A percentile compares a stretch with the other conserved stretches of the same genome.
These are phyloP conservation scores for Phaedon cochleariae DNA, from an alignment of 2,888 invertebrate genomes.

Conservation along the genomic window DNA sequence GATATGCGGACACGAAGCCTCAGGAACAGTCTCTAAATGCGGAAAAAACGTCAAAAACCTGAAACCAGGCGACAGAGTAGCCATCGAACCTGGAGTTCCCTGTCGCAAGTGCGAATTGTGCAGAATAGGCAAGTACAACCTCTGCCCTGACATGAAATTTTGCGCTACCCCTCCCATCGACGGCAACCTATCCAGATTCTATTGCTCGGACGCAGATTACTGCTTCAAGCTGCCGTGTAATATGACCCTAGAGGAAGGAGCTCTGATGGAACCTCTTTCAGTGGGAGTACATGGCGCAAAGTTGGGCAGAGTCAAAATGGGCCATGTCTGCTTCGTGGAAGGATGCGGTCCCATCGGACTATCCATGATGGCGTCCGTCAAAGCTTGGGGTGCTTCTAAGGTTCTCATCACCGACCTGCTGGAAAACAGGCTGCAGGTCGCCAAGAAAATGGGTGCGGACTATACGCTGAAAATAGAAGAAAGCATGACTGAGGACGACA, in stretches of 20 bases:
- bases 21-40: slow-evolving; percentile 79
- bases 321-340: slow-evolving; percentile 75
- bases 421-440: slow-evolving; percentile 69
- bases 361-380: slow-evolving; percentile 79
- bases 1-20: slow-evolving; percentile 90
- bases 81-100: slow-evolving; percentile 91
- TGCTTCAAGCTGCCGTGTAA: slow-evolving; percentile 90
- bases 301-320: slow-evolving; percentile 78
- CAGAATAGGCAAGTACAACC: slow-evolving; percentile 88
- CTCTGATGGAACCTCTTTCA: slow-evolving; percentile 89
- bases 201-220: slow-evolving; percentile 89
- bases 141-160: slow-evolving; percentile 87
- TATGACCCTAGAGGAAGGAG: slow-evolving; percentile 91
- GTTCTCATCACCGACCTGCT: slow-evolving; percentile 76
- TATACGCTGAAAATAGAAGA: slow-evolving; percentile 68
- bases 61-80: slow-evolving; percentile 83
- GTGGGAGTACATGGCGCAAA: slow-evolving; percentile 94
- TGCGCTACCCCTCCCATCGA: slow-evolving; percentile 93
- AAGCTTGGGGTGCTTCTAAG: slow-evolving; percentile 83
- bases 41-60: slow-evolving; percentile 74
- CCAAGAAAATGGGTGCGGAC: slow-evolving; percentile 81
- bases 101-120: slow-evolving; percentile 87
- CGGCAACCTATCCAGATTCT: slow-evolving; percentile 87
- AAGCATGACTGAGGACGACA: slow-evolving; percentile 65
- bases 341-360: slow-evolving; percentile 92